Percentiles rank a stretch among this genome's conserved stretches.
These are phyloP conservation scores for Tetheella fluctuosa DNA, from an alignment of 2,888 invertebrate genomes.

Conservation along the genomic window DNA sequence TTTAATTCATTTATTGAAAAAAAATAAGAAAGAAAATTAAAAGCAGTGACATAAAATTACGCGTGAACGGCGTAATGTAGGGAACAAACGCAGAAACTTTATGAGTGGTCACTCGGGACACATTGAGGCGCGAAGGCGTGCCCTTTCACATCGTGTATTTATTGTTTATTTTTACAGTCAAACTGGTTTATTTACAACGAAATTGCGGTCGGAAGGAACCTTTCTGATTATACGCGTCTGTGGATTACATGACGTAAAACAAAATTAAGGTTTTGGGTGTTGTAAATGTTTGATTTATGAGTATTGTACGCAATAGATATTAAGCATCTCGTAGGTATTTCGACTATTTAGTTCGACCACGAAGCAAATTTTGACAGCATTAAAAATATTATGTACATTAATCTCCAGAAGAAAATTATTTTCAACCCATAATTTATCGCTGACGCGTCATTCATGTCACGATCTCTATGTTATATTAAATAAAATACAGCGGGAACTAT, in stretches of 20 bases:
- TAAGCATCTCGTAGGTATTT: too few relatives aligned
- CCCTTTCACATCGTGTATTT: conserved; percentile 47
- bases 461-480: conserved; percentile 25
- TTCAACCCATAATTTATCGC: conserved; percentile 14
- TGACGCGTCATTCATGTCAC: conserved; percentile 41
- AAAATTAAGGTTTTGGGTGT: conserved; percentile 14
- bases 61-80: conserved; percentile 57
- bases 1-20: too few relatives aligned
- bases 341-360: too few relatives aligned
- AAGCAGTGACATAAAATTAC: background rate
- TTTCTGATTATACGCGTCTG: conserved; percentile 24
- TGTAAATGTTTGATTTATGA: background rate
- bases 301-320: background rate
- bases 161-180: conserved; percentile 49
- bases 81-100: conserved; percentile 39
- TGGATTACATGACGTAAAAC: background rate
- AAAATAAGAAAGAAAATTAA: background rate
- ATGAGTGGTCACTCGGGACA: conserved; percentile 60
- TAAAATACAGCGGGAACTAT: conserved; percentile 38
- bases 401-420: too few relatives aligned
- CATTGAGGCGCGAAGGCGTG: conserved; percentile 44
- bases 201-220: conserved; percentile 12
- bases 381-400: background rate
- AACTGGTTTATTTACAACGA: conserved; percentile 30
- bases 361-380: background rate